Conservation (phyloP, 2,888 invertebrate species). For the Monopis laevigella region DNA sequence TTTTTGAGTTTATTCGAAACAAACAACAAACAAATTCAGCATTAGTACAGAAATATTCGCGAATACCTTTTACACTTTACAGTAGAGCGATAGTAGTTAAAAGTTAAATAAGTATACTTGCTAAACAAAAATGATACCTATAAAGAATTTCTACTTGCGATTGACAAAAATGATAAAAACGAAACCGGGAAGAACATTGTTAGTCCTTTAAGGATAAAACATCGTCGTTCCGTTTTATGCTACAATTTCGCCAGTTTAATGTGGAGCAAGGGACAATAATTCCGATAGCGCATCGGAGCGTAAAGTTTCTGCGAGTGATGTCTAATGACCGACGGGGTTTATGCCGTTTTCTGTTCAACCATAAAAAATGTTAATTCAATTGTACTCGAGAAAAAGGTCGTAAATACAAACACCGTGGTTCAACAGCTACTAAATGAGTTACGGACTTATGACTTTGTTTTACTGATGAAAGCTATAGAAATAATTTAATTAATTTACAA, state of each 20-base stretch:
- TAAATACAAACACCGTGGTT: conserved; percentile 29
- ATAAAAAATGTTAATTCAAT: conserved; percentile 52
- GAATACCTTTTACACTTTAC: too few species aligned
- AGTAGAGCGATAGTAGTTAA: too few species aligned
- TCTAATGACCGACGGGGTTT: conserved; percentile 37
- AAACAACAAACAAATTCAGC: too few species aligned
- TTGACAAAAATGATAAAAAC: too few species aligned
- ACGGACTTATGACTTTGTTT: background rate
- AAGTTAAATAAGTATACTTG: too few species aligned
- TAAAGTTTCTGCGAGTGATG: conserved; percentile 29
- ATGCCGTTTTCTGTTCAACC: conserved; percentile 33
- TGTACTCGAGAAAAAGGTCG: conserved; percentile 30
- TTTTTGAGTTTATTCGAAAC: too few species aligned
- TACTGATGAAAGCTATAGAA: too few species aligned
- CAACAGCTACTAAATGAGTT: conserved; percentile 1
- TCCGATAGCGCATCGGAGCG: conserved; percentile 27
- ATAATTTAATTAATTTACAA: too few species aligned
- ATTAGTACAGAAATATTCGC: too few species aligned
- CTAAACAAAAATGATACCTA: background rate
- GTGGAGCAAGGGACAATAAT: conserved; percentile 27
- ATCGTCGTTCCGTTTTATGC: conserved; percentile 16
- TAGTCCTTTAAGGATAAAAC: conserved; percentile 9
- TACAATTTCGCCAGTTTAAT: conserved; percentile 23
- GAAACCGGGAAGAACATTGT: conserved; percentile 6
- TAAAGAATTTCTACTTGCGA: too few species aligned